Percentiles rank a stretch among this genome's conserved stretches.
Conservation (phyloP, 2,888 invertebrate genomes). For the Aporophyla nigra region DNA sequence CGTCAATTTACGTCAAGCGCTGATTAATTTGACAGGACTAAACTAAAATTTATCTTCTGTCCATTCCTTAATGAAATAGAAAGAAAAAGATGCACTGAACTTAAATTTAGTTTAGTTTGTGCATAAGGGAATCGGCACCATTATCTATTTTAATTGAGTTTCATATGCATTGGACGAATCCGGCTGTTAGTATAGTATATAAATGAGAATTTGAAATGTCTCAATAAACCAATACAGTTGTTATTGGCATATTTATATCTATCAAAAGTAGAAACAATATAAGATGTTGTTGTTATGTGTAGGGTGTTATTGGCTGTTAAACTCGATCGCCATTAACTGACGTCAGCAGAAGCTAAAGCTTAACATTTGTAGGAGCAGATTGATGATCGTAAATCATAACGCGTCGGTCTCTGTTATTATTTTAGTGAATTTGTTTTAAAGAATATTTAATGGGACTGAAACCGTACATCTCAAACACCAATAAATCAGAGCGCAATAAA, state of each 20-base stretch:
- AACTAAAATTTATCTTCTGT: no score
- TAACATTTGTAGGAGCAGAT: conserved; percentile 36
- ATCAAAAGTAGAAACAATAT: background rate
- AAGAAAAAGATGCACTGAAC: no score
- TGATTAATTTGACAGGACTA: no score
- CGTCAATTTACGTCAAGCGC: no score
- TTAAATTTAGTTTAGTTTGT: no score
- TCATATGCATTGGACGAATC: conserved; percentile 23
- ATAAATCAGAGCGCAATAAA: conserved; percentile 24
- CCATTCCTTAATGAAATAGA: no score
- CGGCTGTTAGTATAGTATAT: conserved; percentile 4
- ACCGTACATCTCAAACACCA: background rate
- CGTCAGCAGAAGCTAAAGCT: conserved; percentile 28
- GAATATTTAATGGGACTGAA: conserved; percentile 6
- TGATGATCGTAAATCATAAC: conserved; percentile 35
- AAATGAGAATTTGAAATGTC: conserved; percentile 13
- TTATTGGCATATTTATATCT: background rate
- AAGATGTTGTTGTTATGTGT: conserved; percentile 22
- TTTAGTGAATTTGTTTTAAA: conserved; percentile 11
- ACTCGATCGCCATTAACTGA: conserved; percentile 37
- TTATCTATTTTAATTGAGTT: conserved; percentile 28
- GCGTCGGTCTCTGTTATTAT: conserved; percentile 1
- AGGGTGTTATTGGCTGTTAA: conserved; percentile 30
- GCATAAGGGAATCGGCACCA: no score
- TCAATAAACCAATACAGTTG: conserved; percentile 1